Conservation (phyloP, 2,113 vertebrate genomes). For the Edolisoma coerulescens region DNA sequence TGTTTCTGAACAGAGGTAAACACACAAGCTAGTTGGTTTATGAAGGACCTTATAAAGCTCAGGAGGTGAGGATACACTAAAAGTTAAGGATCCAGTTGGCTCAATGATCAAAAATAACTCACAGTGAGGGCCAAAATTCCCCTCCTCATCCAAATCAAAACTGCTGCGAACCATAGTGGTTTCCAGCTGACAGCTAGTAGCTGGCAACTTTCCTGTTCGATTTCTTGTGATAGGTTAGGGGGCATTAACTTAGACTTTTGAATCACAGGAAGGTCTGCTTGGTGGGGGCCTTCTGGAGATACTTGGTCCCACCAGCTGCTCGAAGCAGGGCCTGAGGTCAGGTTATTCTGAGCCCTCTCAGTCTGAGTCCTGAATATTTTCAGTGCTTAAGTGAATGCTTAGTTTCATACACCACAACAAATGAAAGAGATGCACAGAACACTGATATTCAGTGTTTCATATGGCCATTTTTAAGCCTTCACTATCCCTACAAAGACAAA, state of each 20-base stretch:
- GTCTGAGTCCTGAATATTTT: not conserved
- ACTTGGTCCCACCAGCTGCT: not conserved
- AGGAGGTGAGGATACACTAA: not conserved
- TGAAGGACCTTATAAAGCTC: not conserved
- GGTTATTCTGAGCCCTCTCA: not conserved
- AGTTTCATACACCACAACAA: not conserved
- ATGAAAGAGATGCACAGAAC: not conserved
- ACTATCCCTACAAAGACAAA: not conserved
- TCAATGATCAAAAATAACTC: not conserved
- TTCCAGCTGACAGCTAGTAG: not conserved
- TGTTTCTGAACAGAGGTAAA: not conserved
- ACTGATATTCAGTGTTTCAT: not conserved
- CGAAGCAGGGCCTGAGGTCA: rapidly evolving
- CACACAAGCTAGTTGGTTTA: not conserved
- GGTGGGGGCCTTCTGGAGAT: not conserved
- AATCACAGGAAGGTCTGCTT: not conserved
- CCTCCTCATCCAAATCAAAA: not conserved
- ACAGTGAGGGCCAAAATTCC: not conserved
- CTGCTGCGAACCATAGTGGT: not conserved
- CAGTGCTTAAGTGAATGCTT: not conserved
- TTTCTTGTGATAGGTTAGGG: not conserved
- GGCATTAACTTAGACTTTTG: not conserved
- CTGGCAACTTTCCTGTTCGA: not conserved
- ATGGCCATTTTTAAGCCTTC: not conserved
- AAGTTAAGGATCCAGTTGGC: not conserved